phyloP scores from a whole-genome alignment of 2,797 vertebrate species.

The Gambusia yucatana region DNA sequence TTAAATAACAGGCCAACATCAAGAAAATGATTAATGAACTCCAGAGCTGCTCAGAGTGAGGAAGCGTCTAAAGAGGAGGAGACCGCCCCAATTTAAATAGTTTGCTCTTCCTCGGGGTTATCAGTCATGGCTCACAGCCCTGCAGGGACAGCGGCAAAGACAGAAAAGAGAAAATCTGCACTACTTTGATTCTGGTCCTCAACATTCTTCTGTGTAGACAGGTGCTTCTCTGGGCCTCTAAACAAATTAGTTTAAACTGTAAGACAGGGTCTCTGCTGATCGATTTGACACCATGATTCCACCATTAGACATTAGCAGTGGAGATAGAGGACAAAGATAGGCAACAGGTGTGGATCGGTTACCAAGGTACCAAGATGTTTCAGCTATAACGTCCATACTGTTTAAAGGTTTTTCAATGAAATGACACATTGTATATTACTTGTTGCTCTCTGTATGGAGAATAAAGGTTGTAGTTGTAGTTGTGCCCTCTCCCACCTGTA shows the following conservation, averaged over 20 bases:
- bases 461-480: neutral
- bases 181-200: slow-evolving; percentile 39
- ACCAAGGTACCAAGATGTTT: neutral
- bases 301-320: neutral
- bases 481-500: neutral
- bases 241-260: slow-evolving; percentile 57
- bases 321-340: neutral
- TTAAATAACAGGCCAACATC: neutral
- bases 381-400: neutral
- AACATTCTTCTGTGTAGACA: slow-evolving; percentile 62
- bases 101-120: slow-evolving; percentile 25
- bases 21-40: neutral
- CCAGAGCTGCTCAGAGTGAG: neutral
- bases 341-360: neutral
- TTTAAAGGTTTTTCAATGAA: neutral
- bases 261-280: slow-evolving; percentile 2
- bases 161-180: slow-evolving; percentile 49
- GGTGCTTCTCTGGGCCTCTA: slow-evolving; percentile 68
- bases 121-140: slow-evolving; percentile 53
- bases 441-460: neutral
- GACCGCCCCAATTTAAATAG: slow-evolving; percentile 13
- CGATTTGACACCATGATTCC: slow-evolving; percentile 1
- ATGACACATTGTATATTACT: neutral
- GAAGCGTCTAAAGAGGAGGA: neutral
- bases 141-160: slow-evolving; percentile 45